Evolutionary conservation across 2,888 invertebrate species (phyloP).

Genomic region (Cryptus viduatorius): DNA sequence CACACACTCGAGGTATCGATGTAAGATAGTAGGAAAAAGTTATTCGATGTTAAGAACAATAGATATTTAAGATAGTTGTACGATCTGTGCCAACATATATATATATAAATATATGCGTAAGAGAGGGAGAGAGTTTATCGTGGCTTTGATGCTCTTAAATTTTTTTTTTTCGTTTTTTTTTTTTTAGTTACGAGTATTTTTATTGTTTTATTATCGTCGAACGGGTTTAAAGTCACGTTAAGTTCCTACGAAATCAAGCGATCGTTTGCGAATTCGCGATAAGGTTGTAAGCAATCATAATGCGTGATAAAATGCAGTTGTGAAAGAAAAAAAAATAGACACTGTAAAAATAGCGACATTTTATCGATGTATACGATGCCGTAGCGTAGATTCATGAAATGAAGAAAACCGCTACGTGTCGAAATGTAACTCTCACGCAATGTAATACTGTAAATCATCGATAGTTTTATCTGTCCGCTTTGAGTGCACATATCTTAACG

Average conservation of each 20-base stretch:
- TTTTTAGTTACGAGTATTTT: constrained; percentile 7
- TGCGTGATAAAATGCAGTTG: constrained; percentile 32
- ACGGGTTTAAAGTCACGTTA: constrained; percentile 32
- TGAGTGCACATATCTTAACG: constrained; percentile 32
- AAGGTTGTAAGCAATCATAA: constrained; percentile 23
- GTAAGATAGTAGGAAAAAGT: constrained; percentile 60
- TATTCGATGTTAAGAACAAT: constrained; percentile 60
- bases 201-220: background rate
- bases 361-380: constrained; percentile 23
- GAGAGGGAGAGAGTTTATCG: constrained; percentile 50
- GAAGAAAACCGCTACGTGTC: constrained; percentile 15
- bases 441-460: background rate
- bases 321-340: constrained; percentile 2
- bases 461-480: constrained; percentile 28
- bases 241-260: constrained; percentile 46
- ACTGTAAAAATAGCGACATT: constrained; percentile 4
- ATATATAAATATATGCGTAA: constrained; percentile 38
- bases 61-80: constrained; percentile 56
- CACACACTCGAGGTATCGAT: constrained; percentile 52
- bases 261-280: constrained; percentile 14
- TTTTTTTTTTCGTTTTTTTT: background rate
- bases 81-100: constrained; percentile 66
- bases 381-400: constrained; percentile 22
- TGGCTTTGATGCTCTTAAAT: constrained; percentile 48
- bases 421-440: constrained; percentile 7